These are phyloP conservation scores for Drosophila parvula DNA, from an alignment of 1,140 invertebrate genomes.

Conservation along the genomic window DNA sequence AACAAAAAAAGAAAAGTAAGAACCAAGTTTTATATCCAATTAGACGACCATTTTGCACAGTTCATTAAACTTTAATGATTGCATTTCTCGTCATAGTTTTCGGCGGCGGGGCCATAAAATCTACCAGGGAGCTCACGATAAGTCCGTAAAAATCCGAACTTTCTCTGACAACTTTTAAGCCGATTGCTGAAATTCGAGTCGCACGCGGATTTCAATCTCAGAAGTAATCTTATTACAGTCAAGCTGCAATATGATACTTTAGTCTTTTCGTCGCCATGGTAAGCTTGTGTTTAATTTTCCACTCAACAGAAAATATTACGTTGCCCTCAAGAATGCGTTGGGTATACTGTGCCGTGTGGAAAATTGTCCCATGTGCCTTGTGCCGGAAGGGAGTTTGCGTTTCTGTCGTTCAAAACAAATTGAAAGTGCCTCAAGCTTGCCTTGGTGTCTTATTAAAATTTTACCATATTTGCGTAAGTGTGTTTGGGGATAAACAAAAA, in stretches of 20 bases:
- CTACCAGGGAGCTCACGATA: neutral
- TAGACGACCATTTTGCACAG: slow-evolving; percentile 13
- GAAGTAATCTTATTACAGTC: slow-evolving; percentile 15
- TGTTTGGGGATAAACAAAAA: slow-evolving; percentile 7
- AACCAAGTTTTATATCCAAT: slow-evolving; percentile 40
- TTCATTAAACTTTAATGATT: slow-evolving; percentile 31
- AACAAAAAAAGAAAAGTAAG: slow-evolving; percentile 2
- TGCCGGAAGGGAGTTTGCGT: slow-evolving; percentile 4
- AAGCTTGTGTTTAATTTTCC: slow-evolving; percentile 37
- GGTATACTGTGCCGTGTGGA: neutral
- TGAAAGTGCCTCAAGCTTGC: slow-evolving; percentile 25
- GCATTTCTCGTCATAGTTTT: neutral
- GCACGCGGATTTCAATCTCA: slow-evolving; percentile 14
- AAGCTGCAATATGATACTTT: slow-evolving; percentile 25
- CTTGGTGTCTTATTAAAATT: slow-evolving; percentile 22
- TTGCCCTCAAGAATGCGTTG: slow-evolving; percentile 11
- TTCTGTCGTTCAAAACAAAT: slow-evolving; percentile 23
- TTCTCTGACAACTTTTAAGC: slow-evolving; percentile 24
- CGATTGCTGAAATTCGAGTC: slow-evolving; percentile 10
- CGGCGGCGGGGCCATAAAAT: neutral
- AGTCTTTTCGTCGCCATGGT: slow-evolving; percentile 22
- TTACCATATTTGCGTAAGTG: slow-evolving; percentile 22
- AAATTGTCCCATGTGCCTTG: slow-evolving; percentile 14
- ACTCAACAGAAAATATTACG: slow-evolving; percentile 23
- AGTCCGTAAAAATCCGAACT: slow-evolving; percentile 1